Percentiles rank a stretch among this genome's conserved stretches.
Evolutionary conservation across 2,113 vertebrate genomes (phyloP).

Genomic region (Notarius lentiginosus): DNA sequence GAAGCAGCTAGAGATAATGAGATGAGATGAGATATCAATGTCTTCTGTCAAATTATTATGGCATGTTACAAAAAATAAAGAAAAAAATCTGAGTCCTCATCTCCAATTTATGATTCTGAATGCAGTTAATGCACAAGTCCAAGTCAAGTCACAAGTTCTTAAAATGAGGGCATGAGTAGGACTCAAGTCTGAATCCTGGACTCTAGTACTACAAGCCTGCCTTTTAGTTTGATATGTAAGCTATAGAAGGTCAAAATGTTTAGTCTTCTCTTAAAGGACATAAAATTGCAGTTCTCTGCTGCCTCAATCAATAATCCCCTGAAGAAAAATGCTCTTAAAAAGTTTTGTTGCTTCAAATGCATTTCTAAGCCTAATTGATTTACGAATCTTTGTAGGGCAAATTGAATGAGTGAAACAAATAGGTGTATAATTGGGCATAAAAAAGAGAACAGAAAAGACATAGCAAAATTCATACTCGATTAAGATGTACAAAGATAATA

Average conservation of each 20-base stretch:
- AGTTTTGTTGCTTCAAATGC: neutral
- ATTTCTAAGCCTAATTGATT: slow-evolving; percentile 2
- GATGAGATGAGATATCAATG: too few relatives aligned
- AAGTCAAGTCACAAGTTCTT: too few relatives aligned
- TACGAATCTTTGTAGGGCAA: slow-evolving; percentile 45
- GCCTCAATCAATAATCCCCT: neutral
- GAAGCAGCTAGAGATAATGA: too few relatives aligned
- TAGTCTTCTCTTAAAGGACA: neutral
- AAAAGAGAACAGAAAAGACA: slow-evolving; percentile 27
- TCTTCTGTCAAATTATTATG: too few relatives aligned
- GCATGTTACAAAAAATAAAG: too few relatives aligned
- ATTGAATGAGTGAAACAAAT: neutral
- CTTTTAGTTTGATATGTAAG: neutral
- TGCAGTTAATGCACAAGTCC: too few relatives aligned
- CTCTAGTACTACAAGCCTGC: neutral
- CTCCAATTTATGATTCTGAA: too few relatives aligned
- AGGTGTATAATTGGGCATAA: slow-evolving; percentile 5
- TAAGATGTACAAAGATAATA: slow-evolving; percentile 34
- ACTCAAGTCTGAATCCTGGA: too few relatives aligned
- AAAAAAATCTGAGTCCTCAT: too few relatives aligned
- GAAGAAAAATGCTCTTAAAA: neutral
- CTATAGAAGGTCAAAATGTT: neutral
- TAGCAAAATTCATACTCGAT: slow-evolving; percentile 47
- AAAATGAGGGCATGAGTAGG: too few relatives aligned
- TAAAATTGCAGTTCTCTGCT: slow-evolving; percentile 11